Base-by-base conservation (phyloP, 2,113 vertebrate genomes). In the Mastomys coucha region DNA sequence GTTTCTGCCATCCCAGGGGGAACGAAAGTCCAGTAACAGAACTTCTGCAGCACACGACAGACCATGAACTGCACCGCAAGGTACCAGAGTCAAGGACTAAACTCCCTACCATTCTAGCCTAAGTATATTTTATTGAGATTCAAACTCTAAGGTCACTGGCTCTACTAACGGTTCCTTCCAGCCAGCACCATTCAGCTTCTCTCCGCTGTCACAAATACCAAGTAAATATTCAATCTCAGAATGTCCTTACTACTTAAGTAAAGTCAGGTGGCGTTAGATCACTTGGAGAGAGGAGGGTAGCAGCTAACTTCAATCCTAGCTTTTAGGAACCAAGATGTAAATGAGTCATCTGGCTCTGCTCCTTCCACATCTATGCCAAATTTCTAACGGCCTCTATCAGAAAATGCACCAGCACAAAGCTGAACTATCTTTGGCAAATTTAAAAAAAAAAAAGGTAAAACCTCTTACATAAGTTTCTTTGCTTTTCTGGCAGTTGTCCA, bases 361-460 rank as follows among this genome's bases (percentile, higher is more conserved):
- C 65, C 88, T 56, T 42, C 42, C 22, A 45, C 7, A 76, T 6
- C 58, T 1, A 36, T 91, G 85, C 92, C 88, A 81, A 85, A 65
- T 67, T 24, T 85, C 95, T 94, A 93, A 69, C 73, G 36, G 42
- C 86, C 39, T 58, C 56, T 75, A 84, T 84, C 73, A 87, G 82
- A 95, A 58, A 96, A 81, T 63, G 93, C 73, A 90, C 77, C 89
- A 87, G 89, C 67, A 82, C 81, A 95, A 91, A 95, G 89, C 49
- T 84, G 73, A 94, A 93, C 97, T 93, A 92, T 91, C 87, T 89
- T 65, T 88, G 96, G 78, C 49, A 86, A 95, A 88, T 70, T 65
- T 49, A 87, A 63, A 60, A 42, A 36, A 33, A 33, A 69, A 69
- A 87, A 63, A 60, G 51, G 39, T 63, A 69, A 93, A 89, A 82